A percentile compares a stretch with the other conserved stretches of the same genome.
These are phyloP conservation scores for Rana temporaria DNA, from an alignment of 2,113 vertebrate genomes.

Conservation along the genomic window DNA sequence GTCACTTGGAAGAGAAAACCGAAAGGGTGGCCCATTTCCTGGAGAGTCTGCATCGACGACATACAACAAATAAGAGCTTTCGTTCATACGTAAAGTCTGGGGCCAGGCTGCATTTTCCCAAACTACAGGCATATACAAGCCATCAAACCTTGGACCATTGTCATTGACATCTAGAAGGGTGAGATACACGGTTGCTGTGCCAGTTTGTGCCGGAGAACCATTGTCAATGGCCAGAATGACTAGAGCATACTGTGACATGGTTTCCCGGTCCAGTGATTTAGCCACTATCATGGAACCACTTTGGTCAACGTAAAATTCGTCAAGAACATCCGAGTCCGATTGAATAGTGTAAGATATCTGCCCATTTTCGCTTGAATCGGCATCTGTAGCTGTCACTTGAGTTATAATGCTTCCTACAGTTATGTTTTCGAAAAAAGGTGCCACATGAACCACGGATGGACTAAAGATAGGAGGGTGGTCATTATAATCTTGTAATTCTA, in stretches of 20 bases:
- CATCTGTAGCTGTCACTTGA: slow-evolving; percentile 80
- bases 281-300: slow-evolving; percentile 77
- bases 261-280: slow-evolving; percentile 78
- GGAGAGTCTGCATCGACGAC: slow-evolving; percentile 78
- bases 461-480: slow-evolving; percentile 86
- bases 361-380: slow-evolving; percentile 82
- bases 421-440: slow-evolving; percentile 78
- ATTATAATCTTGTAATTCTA: slow-evolving; percentile 87
- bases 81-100: slow-evolving; percentile 79
- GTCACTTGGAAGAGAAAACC: slow-evolving; percentile 73
- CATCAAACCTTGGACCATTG: slow-evolving; percentile 86
- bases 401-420: slow-evolving; percentile 79
- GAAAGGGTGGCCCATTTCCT: slow-evolving; percentile 84
- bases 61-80: slow-evolving; percentile 77
- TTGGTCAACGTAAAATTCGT: slow-evolving; percentile 79
- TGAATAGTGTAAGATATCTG: slow-evolving; percentile 80
- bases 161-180: slow-evolving; percentile 85
- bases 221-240: slow-evolving; percentile 82
- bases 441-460: slow-evolving; percentile 76
- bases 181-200: slow-evolving; percentile 79
- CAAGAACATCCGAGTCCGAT: slow-evolving; percentile 78
- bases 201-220: slow-evolving; percentile 75
- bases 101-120: slow-evolving; percentile 82
- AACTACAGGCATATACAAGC: slow-evolving; percentile 77
- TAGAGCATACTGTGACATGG: slow-evolving; percentile 72